Evolutionary conservation across 2,113 vertebrate genomes (phyloP), one percentile per base, ranked within the genome.

Genomic region (Rattus rattus): DNA sequence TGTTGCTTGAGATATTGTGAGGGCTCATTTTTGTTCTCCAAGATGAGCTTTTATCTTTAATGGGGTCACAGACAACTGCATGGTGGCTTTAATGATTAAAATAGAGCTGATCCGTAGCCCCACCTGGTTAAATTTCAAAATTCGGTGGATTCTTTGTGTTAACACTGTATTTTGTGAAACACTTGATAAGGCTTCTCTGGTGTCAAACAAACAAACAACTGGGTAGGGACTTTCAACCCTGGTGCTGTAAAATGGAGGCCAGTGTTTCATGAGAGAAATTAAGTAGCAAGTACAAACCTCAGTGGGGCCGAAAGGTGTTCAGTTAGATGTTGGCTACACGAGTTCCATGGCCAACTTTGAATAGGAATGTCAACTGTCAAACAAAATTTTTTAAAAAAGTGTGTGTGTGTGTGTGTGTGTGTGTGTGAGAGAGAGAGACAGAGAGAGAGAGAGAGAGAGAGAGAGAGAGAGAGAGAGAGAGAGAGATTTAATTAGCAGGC

Each of bases 401-500:
- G 63, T 67, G 85, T 69, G 63, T 87, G 83, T 85, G 56, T 61
- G 56, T 83, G 79, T 56, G 33, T n/a, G 30, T 77, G 47, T 77
- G 76, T 77, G 43, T 76, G 76, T 49, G 79, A 24, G 76, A 54
- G 76, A 79, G 76, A 79, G 76, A 79, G 49, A 79, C 28, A 79
- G 47, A 79, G 76, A 79, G 76, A 79, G 47, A 5, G 79, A 24
- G 76, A 54, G 76, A 79, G 76, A 79, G 76, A 79, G 49, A 79
- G 47, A 79, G 47, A 79, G 76, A 79, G 76, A 79, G 47, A 79
- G 76, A 76, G 73, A 49, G 39, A 47, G 72, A 43, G 72, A 75
- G 26, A 52, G 59, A 47, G 63, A 79, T 92, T 80, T 43, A 91
- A 76, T 70, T 90, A 90, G 90, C 84, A 94, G 87, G 39, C 54